Base-by-base conservation (phyloP, 2,888 invertebrate species). In the Ramazzottius varieornatus region DNA sequence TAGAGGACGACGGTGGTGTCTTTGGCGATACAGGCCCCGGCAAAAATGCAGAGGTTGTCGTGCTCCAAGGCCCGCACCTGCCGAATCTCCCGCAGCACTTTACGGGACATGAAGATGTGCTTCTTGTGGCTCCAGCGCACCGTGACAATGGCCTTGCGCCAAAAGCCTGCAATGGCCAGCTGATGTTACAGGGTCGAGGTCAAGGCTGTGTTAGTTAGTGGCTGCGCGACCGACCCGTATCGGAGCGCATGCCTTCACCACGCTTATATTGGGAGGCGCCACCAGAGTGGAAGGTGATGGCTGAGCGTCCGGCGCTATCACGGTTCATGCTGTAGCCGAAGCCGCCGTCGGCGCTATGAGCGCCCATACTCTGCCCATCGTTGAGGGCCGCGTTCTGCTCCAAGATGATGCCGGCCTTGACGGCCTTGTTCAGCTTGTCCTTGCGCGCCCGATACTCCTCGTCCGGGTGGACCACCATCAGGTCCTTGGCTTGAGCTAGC, bases 51-150 rank as follows among this genome's bases (percentile, higher is more conserved):
- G 33, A 73, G 67, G 65, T 72, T 73, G 20, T 67, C 68, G 64
- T 71, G 71, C 16, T 69, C 68, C 20, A 71, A 64, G n/a, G 70
- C 70, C 33, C 71, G 68, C 46, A 72, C 69, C 72, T 73, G 33
- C 66, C 24, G 65, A 65, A 67, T 29, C 29, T 54, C 54, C 54
- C 54, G 54, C 4, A 29, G 8, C 16, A 29, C 54, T 29, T 29
- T 54, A 16, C 29, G 54, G 13, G 54, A 54, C n/a, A 54, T 4
- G 24, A 8, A 24, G 4, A 54, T 29, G 20, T 8, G 24, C 54
- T 54, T 54, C 29, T 54, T 54, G 24, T 54, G 20, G 29, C 20
- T 24, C 54, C 54, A 54, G 8, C 54, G 54, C 4, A 54, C 54
- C 29, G 54, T 54, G 16, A 54, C 54, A 16, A 54, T 54, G 4